Conservation (phyloP, 1,140 invertebrate species). For the Dendroctonus ponderosae region DNA sequence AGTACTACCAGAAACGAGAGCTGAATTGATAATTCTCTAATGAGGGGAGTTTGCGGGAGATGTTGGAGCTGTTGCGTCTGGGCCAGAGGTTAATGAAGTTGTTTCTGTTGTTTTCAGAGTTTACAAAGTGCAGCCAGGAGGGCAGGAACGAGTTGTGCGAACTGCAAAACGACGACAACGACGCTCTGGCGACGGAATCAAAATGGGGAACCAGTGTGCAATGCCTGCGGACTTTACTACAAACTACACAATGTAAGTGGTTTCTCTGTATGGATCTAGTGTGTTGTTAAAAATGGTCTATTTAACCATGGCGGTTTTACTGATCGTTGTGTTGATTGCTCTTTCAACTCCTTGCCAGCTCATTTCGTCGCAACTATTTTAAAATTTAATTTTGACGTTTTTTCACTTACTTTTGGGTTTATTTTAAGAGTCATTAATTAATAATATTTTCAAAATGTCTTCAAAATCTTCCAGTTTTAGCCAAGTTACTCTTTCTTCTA, state of each 20-base stretch:
- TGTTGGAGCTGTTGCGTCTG: too few relatives aligned
- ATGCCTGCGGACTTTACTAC: conserved; percentile 96
- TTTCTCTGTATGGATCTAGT: not conserved
- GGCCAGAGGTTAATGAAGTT: too few relatives aligned
- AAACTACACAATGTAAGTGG: conserved; percentile 95
- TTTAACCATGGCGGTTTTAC: not conserved
- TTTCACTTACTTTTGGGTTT: too few relatives aligned
- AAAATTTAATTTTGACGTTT: too few relatives aligned
- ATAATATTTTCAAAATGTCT: too few relatives aligned
- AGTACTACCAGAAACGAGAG: not conserved
- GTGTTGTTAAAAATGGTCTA: not conserved
- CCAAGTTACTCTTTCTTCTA: too few relatives aligned
- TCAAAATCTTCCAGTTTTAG: too few relatives aligned
- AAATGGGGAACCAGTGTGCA: conserved; percentile 94
- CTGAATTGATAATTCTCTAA: conserved; percentile 8
- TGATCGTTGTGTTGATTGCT: too few relatives aligned
- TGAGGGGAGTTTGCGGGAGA: too few relatives aligned
- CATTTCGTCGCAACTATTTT: too few relatives aligned
- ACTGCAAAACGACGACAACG: conserved; percentile 94
- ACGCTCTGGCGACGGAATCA: conserved; percentile 94
- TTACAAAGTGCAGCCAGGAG: conserved; percentile 89
- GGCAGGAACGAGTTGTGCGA: conserved; percentile 89
- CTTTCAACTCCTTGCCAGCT: too few relatives aligned
- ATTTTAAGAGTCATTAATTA: too few relatives aligned
- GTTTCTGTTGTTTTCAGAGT: conserved; percentile 61